Evolutionary conservation across 2,113 vertebrate genomes (phyloP), one percentile per base, ranked within the genome.

Genomic region (Pan troglodytes): DNA sequence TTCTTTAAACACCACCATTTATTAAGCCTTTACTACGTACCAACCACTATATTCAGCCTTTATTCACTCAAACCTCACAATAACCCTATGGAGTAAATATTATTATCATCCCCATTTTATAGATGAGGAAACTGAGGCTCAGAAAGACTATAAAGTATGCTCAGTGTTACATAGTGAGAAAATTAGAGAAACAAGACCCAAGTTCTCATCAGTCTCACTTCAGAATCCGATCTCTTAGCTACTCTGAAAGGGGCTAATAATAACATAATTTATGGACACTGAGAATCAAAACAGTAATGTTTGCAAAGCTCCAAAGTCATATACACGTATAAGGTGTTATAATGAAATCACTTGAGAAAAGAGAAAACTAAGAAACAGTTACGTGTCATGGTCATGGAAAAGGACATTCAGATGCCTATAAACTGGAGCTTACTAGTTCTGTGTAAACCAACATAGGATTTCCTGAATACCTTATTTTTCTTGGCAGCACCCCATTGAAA

Each of bases 301-400:
- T 55, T 90, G 20, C 64, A 75, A 94, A 90, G 25, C 70, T 94
- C 9, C 8, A 4, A 91, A 70, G 18, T 92, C 35, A 59, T 32
- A n/a, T 10, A 87, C 1, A 38, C 48, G 35, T 20, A 3, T 11
- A 57, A 68, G 27, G 13, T 50, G 5, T 45, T 59, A 6, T 16
- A 73, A 93, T 89, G 52, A 96, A 25, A 72, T 92, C 68, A 52
- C 61, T 88, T 86, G 87, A 80, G 80, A 93, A 80, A 93, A 91
- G 23, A 27, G 52, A 96, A 93, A 88, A 61, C 18, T 23, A 88
- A 79, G 6, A 93, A 70, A 84, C 12, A 79, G 48, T 86, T 67
- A 48, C 3, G 12, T 75, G 40, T 79, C 35, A 16, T 7, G 8
- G 83, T 55, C 57, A 40, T 72, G 88, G 22, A 86, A 95, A 94